These are phyloP conservation scores for Hassar affinis DNA, from an alignment of 2,113 vertebrate genomes.

Conservation along the genomic window DNA sequence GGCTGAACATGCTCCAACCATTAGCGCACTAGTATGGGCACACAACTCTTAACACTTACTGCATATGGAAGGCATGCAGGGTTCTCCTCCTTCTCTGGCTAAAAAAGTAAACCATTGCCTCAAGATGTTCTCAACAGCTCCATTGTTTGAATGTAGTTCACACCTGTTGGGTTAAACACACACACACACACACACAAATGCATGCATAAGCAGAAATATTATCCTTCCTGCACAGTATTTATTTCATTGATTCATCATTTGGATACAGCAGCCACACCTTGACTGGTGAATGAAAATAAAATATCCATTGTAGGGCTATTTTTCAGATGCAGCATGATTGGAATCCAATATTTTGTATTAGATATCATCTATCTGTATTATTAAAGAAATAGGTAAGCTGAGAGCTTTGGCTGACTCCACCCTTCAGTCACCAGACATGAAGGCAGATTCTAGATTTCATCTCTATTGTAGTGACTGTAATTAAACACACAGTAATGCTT, in stretches of 20 bases:
- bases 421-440: background rate
- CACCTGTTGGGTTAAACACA: conserved; percentile 35
- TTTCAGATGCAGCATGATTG: background rate
- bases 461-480: background rate
- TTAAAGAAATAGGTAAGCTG: background rate
- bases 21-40: conserved; percentile 64
- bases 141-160: conserved; percentile 56
- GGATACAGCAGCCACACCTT: background rate
- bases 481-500: background rate
- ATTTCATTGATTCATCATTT: background rate
- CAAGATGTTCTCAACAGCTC: conserved; percentile 62
- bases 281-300: background rate
- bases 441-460: background rate
- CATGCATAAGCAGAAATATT: background rate
- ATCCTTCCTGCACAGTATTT: background rate
- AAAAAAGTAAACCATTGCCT: conserved; percentile 57
- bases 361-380: background rate
- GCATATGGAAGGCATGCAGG: conserved; percentile 74
- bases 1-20: conserved; percentile 64
- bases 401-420: background rate
- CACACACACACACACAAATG: conserved; percentile 9
- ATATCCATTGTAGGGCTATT: background rate
- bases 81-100: conserved; percentile 43
- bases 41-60: conserved; percentile 66
- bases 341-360: background rate